These are phyloP conservation scores for Benthosema pterotum DNA, from an alignment of 2,797 vertebrate species.

Conservation along the genomic window DNA sequence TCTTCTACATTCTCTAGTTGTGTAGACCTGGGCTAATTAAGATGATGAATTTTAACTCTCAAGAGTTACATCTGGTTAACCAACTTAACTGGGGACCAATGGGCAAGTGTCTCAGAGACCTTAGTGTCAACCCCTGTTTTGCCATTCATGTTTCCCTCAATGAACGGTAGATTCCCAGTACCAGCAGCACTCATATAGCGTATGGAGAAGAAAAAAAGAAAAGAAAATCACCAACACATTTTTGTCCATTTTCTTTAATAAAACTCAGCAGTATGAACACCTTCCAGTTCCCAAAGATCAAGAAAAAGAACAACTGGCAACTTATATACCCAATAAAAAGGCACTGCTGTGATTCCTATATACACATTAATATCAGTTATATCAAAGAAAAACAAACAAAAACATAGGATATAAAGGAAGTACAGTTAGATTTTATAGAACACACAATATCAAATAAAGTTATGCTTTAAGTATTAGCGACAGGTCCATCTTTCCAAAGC, in stretches of 20 bases:
- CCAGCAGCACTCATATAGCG: too few relatives aligned
- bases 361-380: slow-evolving; percentile 23
- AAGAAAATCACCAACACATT: neutral
- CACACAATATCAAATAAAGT: slow-evolving; percentile 5
- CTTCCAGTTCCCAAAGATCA: slow-evolving; percentile 21
- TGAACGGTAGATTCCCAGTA: too few relatives aligned
- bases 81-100: too few relatives aligned
- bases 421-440: slow-evolving; percentile 34
- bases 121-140: too few relatives aligned
- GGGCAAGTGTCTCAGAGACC: too few relatives aligned
- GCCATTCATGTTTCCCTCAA: too few relatives aligned
- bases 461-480: slow-evolving; percentile 16
- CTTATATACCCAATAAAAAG: slow-evolving; percentile 37
- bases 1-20: too few relatives aligned
- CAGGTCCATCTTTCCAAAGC: slow-evolving; percentile 18
- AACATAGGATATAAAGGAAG: slow-evolving; percentile 22
- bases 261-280: slow-evolving; percentile 47
- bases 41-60: too few relatives aligned
- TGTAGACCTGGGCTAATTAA: too few relatives aligned
- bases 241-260: slow-evolving; percentile 49
- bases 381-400: slow-evolving; percentile 30
- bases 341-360: slow-evolving; percentile 37
- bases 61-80: too few relatives aligned
- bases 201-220: too few relatives aligned
- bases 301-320: slow-evolving; percentile 8